A percentile compares a stretch with the other conserved stretches of the same genome.
Evolutionary conservation across 2,888 invertebrate genomes (phyloP).

Genomic region (Drosophila buzzatii): DNA sequence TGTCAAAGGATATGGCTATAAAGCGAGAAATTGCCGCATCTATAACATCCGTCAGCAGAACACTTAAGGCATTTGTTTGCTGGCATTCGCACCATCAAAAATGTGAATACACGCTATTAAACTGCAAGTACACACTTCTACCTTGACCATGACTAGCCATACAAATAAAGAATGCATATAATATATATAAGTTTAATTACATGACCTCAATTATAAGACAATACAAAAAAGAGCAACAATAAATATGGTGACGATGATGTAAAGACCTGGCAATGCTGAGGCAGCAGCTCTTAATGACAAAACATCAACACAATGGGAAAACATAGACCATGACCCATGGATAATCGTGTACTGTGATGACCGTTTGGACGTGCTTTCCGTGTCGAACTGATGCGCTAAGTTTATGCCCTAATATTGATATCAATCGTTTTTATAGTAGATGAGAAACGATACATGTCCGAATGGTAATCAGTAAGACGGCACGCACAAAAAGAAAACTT

Average conservation of each 20-base stretch:
- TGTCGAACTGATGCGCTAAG: slow-evolving; percentile 45
- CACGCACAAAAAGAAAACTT: slow-evolving; percentile 57
- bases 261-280: slow-evolving; percentile 29
- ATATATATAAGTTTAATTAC: slow-evolving; percentile 50
- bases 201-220: slow-evolving; percentile 62
- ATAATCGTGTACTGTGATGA: slow-evolving; percentile 26
- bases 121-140: slow-evolving; percentile 27
- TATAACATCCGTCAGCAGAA: not conserved
- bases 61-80: slow-evolving; percentile 6
- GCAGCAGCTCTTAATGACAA: slow-evolving; percentile 62
- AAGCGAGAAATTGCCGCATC: not conserved
- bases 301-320: slow-evolving; percentile 54
- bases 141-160: slow-evolving; percentile 20
- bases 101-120: slow-evolving; percentile 35
- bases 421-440: slow-evolving; percentile 74
- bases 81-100: slow-evolving; percentile 32
- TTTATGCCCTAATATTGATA: slow-evolving; percentile 72
- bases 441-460: slow-evolving; percentile 48
- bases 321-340: slow-evolving; percentile 13
- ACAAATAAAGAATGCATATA: slow-evolving; percentile 9
- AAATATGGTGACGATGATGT: slow-evolving; percentile 37
- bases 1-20: slow-evolving; percentile 9
- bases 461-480: slow-evolving; percentile 55
- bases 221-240: slow-evolving; percentile 42
- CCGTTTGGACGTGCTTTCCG: slow-evolving; percentile 25